Evolutionary conservation across 2,888 invertebrate species (phyloP).

Genomic region (Drosophila eohydei): DNA sequence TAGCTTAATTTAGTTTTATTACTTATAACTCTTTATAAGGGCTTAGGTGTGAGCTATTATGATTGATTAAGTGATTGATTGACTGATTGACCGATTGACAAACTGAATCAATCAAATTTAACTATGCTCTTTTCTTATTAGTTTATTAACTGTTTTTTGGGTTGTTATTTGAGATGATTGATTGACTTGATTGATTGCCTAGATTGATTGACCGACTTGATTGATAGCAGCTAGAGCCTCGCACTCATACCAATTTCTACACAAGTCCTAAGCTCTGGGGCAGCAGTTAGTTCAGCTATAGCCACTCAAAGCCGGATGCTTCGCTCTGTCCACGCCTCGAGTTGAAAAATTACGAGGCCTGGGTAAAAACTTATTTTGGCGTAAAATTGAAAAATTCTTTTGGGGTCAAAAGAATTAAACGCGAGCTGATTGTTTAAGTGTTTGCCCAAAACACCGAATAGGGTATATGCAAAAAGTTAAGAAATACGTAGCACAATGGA

Average conservation of each 20-base stretch:
- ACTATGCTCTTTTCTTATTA: too few species aligned
- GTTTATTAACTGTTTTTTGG: neutral
- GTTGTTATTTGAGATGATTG: neutral
- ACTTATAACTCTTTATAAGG: too few species aligned
- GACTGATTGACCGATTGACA: neutral
- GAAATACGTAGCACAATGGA: too few species aligned
- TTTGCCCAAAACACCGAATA: neutral
- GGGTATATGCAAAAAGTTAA: neutral
- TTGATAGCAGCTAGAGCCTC: neutral
- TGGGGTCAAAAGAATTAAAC: slow-evolving; percentile 69
- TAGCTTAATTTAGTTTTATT: too few species aligned
- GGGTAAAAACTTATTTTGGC: slow-evolving; percentile 82
- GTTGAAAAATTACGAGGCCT: slow-evolving; percentile 79
- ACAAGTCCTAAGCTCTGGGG: neutral
- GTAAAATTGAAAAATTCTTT: slow-evolving; percentile 84
- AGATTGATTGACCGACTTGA: neutral
- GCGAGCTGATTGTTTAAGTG: slow-evolving; percentile 57
- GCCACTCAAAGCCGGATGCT: neutral
- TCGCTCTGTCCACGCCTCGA: slow-evolving; percentile 12
- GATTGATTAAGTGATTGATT: neutral
- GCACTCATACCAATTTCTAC: too few species aligned
- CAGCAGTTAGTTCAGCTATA: neutral
- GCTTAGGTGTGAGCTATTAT: too few species aligned
- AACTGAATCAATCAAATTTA: neutral
- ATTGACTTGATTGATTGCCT: neutral